phyloP scores from a whole-genome alignment of 2,888 invertebrate species.

The Xylocampa areola region DNA sequence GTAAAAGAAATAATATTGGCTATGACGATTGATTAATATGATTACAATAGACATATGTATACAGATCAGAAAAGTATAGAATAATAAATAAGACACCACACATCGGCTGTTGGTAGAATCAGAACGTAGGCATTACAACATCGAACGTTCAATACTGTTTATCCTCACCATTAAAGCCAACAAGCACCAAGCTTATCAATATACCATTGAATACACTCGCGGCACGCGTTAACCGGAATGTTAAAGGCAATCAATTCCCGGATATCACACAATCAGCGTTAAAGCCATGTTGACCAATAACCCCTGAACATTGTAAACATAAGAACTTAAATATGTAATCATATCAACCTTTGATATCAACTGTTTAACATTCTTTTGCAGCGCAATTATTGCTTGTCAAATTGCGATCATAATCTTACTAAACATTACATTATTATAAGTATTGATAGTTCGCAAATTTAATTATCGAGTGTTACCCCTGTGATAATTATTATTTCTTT shows the following conservation, averaged over 20 bases:
- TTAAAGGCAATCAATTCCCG: constrained; percentile 27
- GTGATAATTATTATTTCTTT: no score
- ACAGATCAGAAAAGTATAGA: no score
- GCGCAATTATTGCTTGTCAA: not conserved
- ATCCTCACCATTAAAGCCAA: not conserved
- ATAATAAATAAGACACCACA: no score
- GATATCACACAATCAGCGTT: constrained; percentile 36
- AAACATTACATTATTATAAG: no score
- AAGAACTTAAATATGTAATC: not conserved
- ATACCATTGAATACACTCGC: constrained; percentile 15
- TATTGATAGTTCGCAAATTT: no score
- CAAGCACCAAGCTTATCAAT: constrained; percentile 1
- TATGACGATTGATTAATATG: no score
- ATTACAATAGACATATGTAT: no score
- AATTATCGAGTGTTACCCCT: no score
- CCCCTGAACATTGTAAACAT: not conserved
- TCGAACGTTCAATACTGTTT: not conserved
- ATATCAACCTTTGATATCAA: constrained; percentile 9
- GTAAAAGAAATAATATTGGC: no score
- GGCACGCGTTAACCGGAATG: constrained; percentile 30
- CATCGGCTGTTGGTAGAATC: no score
- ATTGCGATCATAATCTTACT: no score
- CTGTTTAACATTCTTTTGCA: not conserved
- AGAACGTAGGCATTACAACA: not conserved
- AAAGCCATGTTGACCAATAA: constrained; percentile 26